Evolutionary conservation across 2,888 invertebrate species (phyloP), one percentile per base, ranked within the genome.

Genomic region (Caenorhabditis auriculariae): DNA sequence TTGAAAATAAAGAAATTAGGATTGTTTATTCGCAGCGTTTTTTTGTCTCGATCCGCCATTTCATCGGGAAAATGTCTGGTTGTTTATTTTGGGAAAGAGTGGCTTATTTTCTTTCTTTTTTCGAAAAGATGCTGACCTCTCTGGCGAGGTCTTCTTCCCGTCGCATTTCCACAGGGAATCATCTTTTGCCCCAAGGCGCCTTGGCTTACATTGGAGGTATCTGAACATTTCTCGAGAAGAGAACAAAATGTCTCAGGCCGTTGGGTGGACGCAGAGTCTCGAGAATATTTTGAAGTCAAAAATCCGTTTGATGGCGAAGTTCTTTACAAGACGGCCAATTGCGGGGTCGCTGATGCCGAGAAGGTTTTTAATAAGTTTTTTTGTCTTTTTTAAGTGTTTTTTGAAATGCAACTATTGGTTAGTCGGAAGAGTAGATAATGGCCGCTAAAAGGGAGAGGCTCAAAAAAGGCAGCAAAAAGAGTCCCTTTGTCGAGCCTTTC

Each of bases 181-280:
- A 64, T 26, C 35, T 78, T 6, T 66, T 80, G 24, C 80, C 80
- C 2, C 54, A 74, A 52, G 78, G 78, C 29, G 74, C 72, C 6
- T 66, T 70, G 24, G 70, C 77, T 3, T 80, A 74, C 46, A 74
- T 80, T 29, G 76, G 73, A 47, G 78, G 77, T 74, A 38, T 15
- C 47, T 41, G 17, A 1, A 12, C n/a, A 19, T 41, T 41, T 41
- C 9, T n/a, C 9, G 2, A 12, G 12, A 24, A 15, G 24, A 24
- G 9, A 12, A n/a, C 41, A n/a, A 24, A 24, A 24, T 35, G 35
- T 29, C 24, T 48, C 44, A 66, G 72, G 73, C 27, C 52, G 60
- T 23, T 69, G 69, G 68, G 58, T 53, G 1, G 47, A 60, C 19
- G 60, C 79, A 19, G 53, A 27, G 21, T 63, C 66, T 17, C 60